A percentile compares a stretch with the other conserved stretches of the same genome.
These are phyloP conservation scores for Aproaerema taeniolella DNA, from an alignment of 2,888 invertebrate genomes.

Conservation along the genomic window DNA sequence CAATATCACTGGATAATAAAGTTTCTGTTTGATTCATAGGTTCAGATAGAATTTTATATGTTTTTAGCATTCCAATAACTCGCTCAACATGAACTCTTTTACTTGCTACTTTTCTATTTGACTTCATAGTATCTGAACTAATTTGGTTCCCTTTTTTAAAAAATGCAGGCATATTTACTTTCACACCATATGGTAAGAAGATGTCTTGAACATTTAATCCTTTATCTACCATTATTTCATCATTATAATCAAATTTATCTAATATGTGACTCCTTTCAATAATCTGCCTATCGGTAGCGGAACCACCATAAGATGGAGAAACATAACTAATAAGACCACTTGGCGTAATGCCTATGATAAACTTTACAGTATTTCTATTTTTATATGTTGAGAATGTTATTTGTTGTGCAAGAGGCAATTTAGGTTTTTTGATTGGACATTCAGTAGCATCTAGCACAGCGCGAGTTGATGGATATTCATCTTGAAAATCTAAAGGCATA, in stretches of 20 bases:
- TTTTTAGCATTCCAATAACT: not conserved
- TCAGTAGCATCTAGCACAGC: slow-evolving; percentile 1
- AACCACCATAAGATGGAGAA: too few relatives aligned
- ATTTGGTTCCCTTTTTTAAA: not conserved
- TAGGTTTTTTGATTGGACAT: slow-evolving; percentile 5
- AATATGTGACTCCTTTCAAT: too few relatives aligned
- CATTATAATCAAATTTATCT: not conserved
- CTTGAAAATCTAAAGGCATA: slow-evolving; percentile 2
- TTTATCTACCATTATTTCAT: too few relatives aligned
- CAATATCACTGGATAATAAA: not conserved
- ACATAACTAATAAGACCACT: not conserved
- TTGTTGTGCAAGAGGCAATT: too few relatives aligned
- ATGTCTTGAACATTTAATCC: too few relatives aligned
- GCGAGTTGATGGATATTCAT: not conserved
- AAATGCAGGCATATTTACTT: not conserved
- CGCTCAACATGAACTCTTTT: too few relatives aligned
- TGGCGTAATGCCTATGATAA: not conserved
- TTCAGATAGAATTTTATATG: not conserved
- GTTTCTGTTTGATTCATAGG: not conserved
- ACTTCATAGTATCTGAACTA: not conserved
- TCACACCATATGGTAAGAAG: too few relatives aligned
- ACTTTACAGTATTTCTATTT: not conserved
- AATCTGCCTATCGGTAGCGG: too few relatives aligned
- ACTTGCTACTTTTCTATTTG: not conserved
- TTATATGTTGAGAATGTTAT: too few relatives aligned